phyloP scores from a whole-genome alignment of 2,797 vertebrate genomes.

The Bovichtus variegatus region DNA sequence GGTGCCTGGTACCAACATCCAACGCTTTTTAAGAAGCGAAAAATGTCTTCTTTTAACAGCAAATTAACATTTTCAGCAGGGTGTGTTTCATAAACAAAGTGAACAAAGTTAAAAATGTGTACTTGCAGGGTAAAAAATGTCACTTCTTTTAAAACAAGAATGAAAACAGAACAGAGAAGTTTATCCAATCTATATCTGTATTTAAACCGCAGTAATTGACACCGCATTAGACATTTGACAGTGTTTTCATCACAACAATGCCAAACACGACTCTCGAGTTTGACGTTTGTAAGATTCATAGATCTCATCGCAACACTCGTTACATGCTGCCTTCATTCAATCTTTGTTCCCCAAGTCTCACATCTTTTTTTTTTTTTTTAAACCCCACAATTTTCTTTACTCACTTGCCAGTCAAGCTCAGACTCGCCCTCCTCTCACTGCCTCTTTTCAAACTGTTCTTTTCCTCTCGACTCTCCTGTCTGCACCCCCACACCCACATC shows the following conservation, averaged over 20 bases:
- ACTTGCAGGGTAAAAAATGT: background rate
- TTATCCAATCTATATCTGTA: background rate
- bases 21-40: background rate
- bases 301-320: background rate
- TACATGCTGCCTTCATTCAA: background rate
- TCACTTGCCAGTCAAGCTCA: slow-evolving; percentile 59
- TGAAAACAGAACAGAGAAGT: background rate
- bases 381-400: slow-evolving; percentile 45
- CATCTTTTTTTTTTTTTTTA: slow-evolving; percentile 8
- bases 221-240: background rate
- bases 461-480: slow-evolving; percentile 19
- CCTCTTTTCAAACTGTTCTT: slow-evolving; percentile 25
- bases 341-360: slow-evolving; percentile 2
- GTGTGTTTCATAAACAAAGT: background rate
- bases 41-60: background rate
- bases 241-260: background rate
- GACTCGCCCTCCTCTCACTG: slow-evolving; percentile 61
- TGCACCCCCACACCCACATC: slow-evolving; percentile 17
- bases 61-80: background rate
- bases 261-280: background rate
- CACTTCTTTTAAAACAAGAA: background rate
- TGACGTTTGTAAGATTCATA: slow-evolving; percentile 14
- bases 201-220: background rate
- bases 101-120: background rate
- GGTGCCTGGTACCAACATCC: slow-evolving; percentile 8